Evolutionary conservation across 2,888 invertebrate genomes (phyloP).

Genomic region (Pardosa pseudoannulata): DNA sequence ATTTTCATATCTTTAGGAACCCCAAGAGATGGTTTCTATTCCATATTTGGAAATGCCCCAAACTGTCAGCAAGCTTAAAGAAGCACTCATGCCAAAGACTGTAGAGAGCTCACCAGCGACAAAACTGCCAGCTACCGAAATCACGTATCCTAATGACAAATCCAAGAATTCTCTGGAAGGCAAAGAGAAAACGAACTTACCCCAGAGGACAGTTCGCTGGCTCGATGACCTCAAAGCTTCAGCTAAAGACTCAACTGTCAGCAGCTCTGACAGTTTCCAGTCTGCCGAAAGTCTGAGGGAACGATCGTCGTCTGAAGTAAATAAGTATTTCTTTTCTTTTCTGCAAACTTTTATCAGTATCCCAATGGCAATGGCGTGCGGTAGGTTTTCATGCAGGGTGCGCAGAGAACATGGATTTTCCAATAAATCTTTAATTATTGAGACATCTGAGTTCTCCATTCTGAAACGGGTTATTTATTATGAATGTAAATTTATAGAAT

Average conservation of each 20-base stretch:
- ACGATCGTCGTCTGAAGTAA: conserved; percentile 59
- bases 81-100: conserved; percentile 42
- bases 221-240: conserved; percentile 38
- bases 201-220: conserved; percentile 52
- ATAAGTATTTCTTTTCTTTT: too few relatives aligned
- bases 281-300: conserved; percentile 52
- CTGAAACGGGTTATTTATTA: too few relatives aligned
- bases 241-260: conserved; percentile 37
- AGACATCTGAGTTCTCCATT: too few relatives aligned
- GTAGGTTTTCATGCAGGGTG: too few relatives aligned
- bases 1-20: not conserved
- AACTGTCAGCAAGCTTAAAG: conserved; percentile 38
- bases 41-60: conserved; percentile 54
- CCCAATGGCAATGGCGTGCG: too few relatives aligned
- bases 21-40: conserved; percentile 18
- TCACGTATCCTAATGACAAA: not conserved
- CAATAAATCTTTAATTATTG: too few relatives aligned
- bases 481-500: too few relatives aligned
- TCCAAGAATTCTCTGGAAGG: not conserved
- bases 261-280: conserved; percentile 63
- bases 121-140: not conserved
- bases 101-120: not conserved
- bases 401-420: too few relatives aligned
- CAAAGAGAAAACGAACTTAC: not conserved
- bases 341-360: too few relatives aligned